Evolutionary conservation across 64 coral and sea anemone genomes (phyloP).

Genomic region (Orbicella faveolata): DNA sequence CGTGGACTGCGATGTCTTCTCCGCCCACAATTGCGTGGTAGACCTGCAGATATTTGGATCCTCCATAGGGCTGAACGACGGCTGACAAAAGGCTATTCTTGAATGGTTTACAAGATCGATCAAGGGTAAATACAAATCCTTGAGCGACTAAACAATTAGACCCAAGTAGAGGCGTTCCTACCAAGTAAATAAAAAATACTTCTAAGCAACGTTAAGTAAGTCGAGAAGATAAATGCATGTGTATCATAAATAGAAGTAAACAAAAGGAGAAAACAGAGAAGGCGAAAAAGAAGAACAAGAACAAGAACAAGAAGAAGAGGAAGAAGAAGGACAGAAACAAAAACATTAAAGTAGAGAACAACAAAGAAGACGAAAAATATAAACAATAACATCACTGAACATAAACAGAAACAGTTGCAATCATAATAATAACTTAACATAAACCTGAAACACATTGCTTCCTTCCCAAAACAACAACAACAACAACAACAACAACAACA

Average conservation of each 20-base stretch:
- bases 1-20: neutral
- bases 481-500: no score
- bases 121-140: slow-evolving; percentile 1
- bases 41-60: neutral
- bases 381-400: no score
- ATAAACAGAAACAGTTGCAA: neutral
- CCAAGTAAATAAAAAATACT: neutral
- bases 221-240: no score
- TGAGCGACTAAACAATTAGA: neutral
- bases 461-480: neutral
- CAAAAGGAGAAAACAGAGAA: no score
- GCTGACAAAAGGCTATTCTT: neutral
- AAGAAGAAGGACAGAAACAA: neutral
- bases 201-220: no score
- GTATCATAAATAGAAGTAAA: no score
- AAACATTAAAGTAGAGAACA: neutral
- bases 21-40: neutral
- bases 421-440: neutral
- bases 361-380: neutral
- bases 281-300: no score
- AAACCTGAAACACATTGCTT: no score
- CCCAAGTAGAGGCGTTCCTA: neutral
- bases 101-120: neutral
- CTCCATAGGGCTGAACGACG: neutral
- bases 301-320: no score